Percentiles rank a stretch among this genome's conserved stretches.
These are phyloP conservation scores for Corythornis vintsioides DNA, from an alignment of 2,113 vertebrate species.

Conservation along the genomic window DNA sequence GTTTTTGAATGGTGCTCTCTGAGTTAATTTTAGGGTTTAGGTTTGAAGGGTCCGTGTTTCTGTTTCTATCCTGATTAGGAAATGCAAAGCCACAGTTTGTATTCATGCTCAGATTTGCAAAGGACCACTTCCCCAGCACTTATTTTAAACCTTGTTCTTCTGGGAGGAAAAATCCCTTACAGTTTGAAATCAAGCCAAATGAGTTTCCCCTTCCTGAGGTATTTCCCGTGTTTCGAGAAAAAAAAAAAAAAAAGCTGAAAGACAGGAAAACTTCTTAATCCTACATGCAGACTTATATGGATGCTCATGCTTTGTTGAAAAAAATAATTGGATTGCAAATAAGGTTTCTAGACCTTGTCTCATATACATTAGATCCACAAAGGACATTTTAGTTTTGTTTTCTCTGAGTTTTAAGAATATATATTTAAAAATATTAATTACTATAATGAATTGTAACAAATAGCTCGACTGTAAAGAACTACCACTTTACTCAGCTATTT, in stretches of 20 bases:
- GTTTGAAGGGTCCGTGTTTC: conserved; percentile 8
- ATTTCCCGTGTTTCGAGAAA: not conserved
- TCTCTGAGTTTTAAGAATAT: not conserved
- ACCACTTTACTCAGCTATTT: not conserved
- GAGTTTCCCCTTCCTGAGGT: conserved; percentile 35
- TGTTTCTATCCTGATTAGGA: conserved; percentile 42
- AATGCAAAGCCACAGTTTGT: not conserved
- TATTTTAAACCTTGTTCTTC: conserved; percentile 46
- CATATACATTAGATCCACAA: not conserved
- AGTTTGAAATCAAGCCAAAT: conserved; percentile 41
- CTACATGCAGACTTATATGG: not conserved
- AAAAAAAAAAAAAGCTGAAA: not conserved
- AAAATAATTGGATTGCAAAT: not conserved
- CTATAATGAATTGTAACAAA: not conserved
- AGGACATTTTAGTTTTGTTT: not conserved
- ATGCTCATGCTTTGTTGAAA: not conserved
- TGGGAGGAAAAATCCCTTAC: not conserved
- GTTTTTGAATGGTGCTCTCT: conserved; percentile 49
- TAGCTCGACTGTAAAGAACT: not conserved
- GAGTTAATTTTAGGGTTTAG: conserved; percentile 60
- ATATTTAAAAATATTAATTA: not conserved
- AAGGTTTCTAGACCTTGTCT: not conserved
- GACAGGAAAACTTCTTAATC: not conserved
- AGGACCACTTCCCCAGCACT: conserved; percentile 9
- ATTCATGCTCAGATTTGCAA: not conserved